phyloP scores from a whole-genome alignment of 1,140 invertebrate genomes.

The Orchesella cincta region DNA sequence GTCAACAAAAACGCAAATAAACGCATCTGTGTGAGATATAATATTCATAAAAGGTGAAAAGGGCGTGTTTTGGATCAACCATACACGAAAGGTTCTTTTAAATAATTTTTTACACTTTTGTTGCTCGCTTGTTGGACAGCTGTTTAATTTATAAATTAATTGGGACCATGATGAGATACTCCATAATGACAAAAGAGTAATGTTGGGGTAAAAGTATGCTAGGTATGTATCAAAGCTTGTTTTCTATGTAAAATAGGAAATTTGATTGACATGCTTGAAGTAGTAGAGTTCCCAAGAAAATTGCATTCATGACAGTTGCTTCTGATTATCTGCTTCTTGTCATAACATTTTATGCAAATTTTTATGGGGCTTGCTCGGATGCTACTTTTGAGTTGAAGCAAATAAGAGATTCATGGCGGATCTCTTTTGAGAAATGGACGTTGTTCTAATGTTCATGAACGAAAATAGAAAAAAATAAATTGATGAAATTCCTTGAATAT shows the following conservation, averaged over 20 bases:
- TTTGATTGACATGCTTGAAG: not conserved
- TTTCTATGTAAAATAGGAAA: not conserved
- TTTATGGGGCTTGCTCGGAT: too few species aligned
- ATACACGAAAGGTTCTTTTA: not conserved
- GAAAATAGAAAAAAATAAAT: too few species aligned
- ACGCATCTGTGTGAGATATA: too few species aligned
- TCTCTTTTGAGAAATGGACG: too few species aligned
- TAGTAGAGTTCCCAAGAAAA: not conserved
- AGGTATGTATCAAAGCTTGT: not conserved
- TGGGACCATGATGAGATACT: not conserved
- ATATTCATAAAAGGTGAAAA: slow-evolving; percentile 19
- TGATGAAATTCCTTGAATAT: too few species aligned
- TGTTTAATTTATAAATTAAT: slow-evolving; percentile 12
- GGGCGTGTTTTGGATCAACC: not conserved
- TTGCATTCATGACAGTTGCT: not conserved
- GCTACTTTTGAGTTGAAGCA: too few species aligned
- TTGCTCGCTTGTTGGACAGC: not conserved
- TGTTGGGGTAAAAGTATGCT: not conserved
- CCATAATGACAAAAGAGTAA: not conserved
- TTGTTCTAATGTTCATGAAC: too few species aligned
- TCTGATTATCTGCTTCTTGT: not conserved
- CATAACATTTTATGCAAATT: too few species aligned
- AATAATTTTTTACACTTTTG: not conserved
- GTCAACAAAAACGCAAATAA: too few species aligned
- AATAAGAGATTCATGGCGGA: too few species aligned